phyloP scores from a whole-genome alignment of 2,113 vertebrate genomes.

The Lepisosteus osseus region DNA sequence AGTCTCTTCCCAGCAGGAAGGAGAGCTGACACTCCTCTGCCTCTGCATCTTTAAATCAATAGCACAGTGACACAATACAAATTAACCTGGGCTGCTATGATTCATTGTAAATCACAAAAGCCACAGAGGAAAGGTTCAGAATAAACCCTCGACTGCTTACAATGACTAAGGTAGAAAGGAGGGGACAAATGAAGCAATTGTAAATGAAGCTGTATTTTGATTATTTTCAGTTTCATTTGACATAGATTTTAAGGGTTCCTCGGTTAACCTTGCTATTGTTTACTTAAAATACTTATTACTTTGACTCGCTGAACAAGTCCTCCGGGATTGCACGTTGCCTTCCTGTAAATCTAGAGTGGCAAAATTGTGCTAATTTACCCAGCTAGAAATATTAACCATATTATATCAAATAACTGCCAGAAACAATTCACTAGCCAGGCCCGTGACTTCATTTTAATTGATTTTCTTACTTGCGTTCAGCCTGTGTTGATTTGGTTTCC shows the following conservation, averaged over 20 bases:
- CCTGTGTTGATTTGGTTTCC: constrained; percentile 81
- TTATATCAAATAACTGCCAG: constrained; percentile 95
- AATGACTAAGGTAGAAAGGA: not conserved
- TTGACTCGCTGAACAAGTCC: constrained; percentile 57
- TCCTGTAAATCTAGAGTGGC: constrained; percentile 62
- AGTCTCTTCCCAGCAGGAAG: constrained; percentile 69
- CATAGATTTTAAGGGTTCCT: constrained; percentile 40
- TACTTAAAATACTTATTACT: constrained; percentile 57
- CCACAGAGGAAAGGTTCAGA: too few species aligned
- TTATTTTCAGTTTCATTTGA: constrained; percentile 32
- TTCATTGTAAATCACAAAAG: constrained; percentile 39
- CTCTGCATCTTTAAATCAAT: constrained; percentile 69
- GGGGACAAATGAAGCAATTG: constrained; percentile 14
- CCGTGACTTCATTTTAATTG: constrained; percentile 95
- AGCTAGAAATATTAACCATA: constrained; percentile 88
- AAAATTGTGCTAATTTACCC: constrained; percentile 93
- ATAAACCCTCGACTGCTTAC: not conserved
- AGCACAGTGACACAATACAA: constrained; percentile 63
- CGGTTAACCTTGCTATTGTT: constrained; percentile 62
- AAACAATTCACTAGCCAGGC: constrained; percentile 80
- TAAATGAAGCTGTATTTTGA: constrained; percentile 37
- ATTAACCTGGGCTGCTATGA: constrained; percentile 62
- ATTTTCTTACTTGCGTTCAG: constrained; percentile 82
- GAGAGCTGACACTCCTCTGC: constrained; percentile 53
- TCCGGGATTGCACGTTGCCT: constrained; percentile 44